phyloP scores from a whole-genome alignment of 2,113 vertebrate species.

The Arizona elegans region DNA sequence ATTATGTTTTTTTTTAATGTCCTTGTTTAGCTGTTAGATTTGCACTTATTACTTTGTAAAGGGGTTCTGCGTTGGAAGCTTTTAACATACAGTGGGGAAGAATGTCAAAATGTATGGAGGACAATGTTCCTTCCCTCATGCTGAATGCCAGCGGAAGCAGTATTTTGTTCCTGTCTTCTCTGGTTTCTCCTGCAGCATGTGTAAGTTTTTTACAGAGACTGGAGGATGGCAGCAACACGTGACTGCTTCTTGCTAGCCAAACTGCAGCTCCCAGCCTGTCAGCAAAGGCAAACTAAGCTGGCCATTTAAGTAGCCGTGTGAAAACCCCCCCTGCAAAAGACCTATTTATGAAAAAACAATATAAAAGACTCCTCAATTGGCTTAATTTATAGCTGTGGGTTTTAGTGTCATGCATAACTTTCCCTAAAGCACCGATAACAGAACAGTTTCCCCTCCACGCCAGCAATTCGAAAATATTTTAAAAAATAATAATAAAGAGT shows the following conservation, averaged over 20 bases:
- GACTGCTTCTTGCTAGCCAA: not conserved
- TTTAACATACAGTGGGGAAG: slow-evolving; percentile 37
- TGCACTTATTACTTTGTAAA: slow-evolving; percentile 56
- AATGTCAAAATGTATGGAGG: not conserved
- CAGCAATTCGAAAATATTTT: slow-evolving; percentile 55
- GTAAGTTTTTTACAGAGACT: slow-evolving; percentile 12
- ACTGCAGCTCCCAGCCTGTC: not conserved
- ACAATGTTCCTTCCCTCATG: slow-evolving; percentile 50
- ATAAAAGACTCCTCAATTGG: slow-evolving; percentile 28
- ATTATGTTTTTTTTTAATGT: slow-evolving; percentile 48
- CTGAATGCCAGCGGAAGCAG: not conserved
- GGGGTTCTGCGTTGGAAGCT: slow-evolving; percentile 37
- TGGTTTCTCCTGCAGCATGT: slow-evolving; percentile 1
- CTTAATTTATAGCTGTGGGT: slow-evolving; percentile 46
- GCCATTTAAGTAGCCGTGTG: not conserved
- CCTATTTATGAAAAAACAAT: not conserved
- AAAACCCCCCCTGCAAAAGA: not conserved
- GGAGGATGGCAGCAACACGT: not conserved
- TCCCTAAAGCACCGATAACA: not conserved
- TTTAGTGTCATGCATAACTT: slow-evolving; percentile 17
- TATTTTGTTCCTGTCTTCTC: slow-evolving; percentile 4
- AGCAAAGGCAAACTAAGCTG: not conserved
- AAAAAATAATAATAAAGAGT: slow-evolving; percentile 45
- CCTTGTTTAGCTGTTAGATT: slow-evolving; percentile 59
- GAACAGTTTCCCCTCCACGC: slow-evolving; percentile 26